Conservation (phyloP, 2,888 invertebrate species). For the Athalia circularis region DNA sequence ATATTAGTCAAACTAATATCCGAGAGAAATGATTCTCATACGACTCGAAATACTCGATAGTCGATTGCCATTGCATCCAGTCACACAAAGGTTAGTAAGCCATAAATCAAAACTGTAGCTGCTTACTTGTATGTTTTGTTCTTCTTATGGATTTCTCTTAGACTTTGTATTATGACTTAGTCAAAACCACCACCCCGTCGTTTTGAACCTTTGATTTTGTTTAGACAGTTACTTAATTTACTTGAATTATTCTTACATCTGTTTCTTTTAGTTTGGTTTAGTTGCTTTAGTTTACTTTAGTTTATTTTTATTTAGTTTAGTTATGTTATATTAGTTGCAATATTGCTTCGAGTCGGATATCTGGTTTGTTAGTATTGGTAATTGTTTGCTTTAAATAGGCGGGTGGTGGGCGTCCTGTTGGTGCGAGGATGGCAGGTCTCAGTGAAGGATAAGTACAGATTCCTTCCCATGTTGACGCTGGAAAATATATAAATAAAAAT, state of each 20-base stretch:
- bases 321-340: slow-evolving; percentile 51
- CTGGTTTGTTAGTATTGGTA: slow-evolving; percentile 46
- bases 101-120: neutral
- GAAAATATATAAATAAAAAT: slow-evolving; percentile 44
- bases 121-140: slow-evolving; percentile 23
- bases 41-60: too few species aligned
- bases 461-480: slow-evolving; percentile 74
- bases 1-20: too few species aligned
- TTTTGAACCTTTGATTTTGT: slow-evolving; percentile 45
- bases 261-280: slow-evolving; percentile 49
- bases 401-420: slow-evolving; percentile 69
- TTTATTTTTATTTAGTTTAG: slow-evolving; percentile 48
- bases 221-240: slow-evolving; percentile 46
- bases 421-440: slow-evolving; percentile 72
- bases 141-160: slow-evolving; percentile 18
- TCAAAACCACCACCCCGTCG: slow-evolving; percentile 59
- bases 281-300: slow-evolving; percentile 49
- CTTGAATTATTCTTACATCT: slow-evolving; percentile 42
- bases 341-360: slow-evolving; percentile 39
- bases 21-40: too few species aligned
- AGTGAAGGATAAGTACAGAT: slow-evolving; percentile 70
- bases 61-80: too few species aligned
- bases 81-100: neutral
- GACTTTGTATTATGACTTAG: slow-evolving; percentile 35
- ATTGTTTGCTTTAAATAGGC: slow-evolving; percentile 62